Conservation (phyloP, 2,888 invertebrate species). For the Acronicta psi region DNA sequence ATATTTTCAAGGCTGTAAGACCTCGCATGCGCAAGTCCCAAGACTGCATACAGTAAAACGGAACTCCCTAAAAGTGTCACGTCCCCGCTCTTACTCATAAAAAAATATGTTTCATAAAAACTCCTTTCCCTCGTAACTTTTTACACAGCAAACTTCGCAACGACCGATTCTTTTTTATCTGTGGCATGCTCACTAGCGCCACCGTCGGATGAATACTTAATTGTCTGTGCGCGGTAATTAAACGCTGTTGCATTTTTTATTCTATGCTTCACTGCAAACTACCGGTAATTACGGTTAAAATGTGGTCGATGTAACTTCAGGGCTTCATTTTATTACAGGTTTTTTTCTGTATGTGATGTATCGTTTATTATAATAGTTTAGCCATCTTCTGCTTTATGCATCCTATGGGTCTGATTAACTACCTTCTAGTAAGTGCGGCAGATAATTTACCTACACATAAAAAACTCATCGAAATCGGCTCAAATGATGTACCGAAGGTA, state of each 20-base stretch:
- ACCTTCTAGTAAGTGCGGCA: no score
- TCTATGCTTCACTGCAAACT: slow-evolving; percentile 23
- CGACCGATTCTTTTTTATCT: slow-evolving; percentile 23
- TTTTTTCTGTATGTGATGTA: neutral
- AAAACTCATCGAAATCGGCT: no score
- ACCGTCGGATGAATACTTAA: slow-evolving; percentile 39
- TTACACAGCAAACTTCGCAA: slow-evolving; percentile 29
- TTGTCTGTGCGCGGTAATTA: slow-evolving; percentile 37
- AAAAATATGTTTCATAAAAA: slow-evolving; percentile 25
- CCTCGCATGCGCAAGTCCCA: neutral
- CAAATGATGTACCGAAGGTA: no score
- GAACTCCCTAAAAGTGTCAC: slow-evolving; percentile 7
- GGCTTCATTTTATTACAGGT: slow-evolving; percentile 14
- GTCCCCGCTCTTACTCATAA: slow-evolving; percentile 7
- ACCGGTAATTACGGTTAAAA: slow-evolving; percentile 26
- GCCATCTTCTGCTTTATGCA: no score
- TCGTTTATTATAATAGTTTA: no score
- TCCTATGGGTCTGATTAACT: no score
- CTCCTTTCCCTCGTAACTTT: slow-evolving; percentile 31
- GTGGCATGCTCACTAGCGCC: slow-evolving; percentile 9
- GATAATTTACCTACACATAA: no score
- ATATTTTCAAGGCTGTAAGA: slow-evolving; percentile 3
- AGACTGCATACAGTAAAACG: no score
- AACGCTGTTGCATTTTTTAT: slow-evolving; percentile 32
- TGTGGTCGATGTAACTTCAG: slow-evolving; percentile 5